phyloP scores from a whole-genome alignment of 2,113 vertebrate species.

The Globicephala melas region DNA sequence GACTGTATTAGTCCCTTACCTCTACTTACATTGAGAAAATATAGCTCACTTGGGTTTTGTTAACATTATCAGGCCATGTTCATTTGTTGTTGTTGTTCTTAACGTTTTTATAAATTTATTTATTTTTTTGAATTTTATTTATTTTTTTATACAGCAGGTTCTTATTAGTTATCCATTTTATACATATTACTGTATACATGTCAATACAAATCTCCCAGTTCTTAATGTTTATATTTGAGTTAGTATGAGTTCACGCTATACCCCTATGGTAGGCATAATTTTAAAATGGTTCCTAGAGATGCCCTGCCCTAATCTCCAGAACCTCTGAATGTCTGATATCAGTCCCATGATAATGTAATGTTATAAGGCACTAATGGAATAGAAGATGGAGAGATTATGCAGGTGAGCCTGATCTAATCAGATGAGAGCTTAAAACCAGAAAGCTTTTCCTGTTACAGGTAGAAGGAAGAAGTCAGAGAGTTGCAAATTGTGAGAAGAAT shows the following conservation, averaged over 20 bases:
- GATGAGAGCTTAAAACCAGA: background rate
- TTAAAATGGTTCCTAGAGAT: background rate
- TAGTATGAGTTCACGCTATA: background rate
- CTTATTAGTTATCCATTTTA: no score
- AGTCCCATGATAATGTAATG: background rate
- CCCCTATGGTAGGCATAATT: background rate
- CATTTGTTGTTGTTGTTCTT: background rate
- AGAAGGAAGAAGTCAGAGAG: background rate
- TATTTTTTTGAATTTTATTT: no score
- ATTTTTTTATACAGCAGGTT: no score
- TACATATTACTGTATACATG: no score
- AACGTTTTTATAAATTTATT: no score
- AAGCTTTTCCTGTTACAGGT: background rate
- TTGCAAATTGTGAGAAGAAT: background rate
- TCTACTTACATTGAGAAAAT: background rate
- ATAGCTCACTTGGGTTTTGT: background rate
- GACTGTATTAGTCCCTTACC: background rate
- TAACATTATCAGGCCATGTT: background rate
- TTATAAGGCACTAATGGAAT: background rate
- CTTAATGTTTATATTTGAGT: background rate
- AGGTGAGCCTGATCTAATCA: background rate
- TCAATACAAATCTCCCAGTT: background rate
- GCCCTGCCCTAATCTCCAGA: background rate
- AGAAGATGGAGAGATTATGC: background rate
- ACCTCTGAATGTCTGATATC: background rate